Base-by-base conservation (phyloP, 1,140 invertebrate species). In the Lanistes nyassanus region DNA sequence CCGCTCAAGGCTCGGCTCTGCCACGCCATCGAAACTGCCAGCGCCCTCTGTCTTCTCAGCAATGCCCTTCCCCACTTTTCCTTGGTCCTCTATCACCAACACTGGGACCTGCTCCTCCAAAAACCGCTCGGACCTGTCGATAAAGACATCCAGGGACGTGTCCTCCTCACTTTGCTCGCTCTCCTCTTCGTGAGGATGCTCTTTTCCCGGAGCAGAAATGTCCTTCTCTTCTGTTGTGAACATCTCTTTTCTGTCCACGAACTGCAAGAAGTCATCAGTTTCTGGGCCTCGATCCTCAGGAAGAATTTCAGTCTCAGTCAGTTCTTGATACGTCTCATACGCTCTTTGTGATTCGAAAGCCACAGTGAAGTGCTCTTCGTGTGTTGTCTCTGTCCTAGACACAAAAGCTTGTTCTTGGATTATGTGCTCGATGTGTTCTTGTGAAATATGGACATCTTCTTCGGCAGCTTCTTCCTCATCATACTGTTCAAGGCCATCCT, bases 221-320 rank as follows among this genome's bases (percentile, higher is more conserved):
- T 64, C 23, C 53, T 68, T 69, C 34, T 77, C 68, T 29, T 75
- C 56, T 74, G 60, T 68, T 21, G 79, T 76, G 76, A 83, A 83
- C 7, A 53, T 21, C 69, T 83, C 82, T 73, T 71, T 77, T 71
- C 82, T 80, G 65, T 83, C 82, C 34, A 81, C 74, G 39, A 75
- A 69, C 51, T 69, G 74, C 66, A 69, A 37, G 26, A 64, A 47
- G 9, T 64, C 42, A 13, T n/a, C 47, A 39, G 42, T 47, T 47
- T 47, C 42, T 47, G 42, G 42, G 42, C 36, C 51, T 23, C 6
- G 23, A 26, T 31, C 39, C 64, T 75, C 73, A 31, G 64, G 31
- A 2, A 21, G n/a, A 7, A 34, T 39, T 37, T 55, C 19, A 72
- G 70, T 7, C 29, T n/a, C n/a, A 3, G 11, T n/a, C 37, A 36